Conservation (phyloP, 2,113 vertebrate species). For the Galeopterus variegatus region DNA sequence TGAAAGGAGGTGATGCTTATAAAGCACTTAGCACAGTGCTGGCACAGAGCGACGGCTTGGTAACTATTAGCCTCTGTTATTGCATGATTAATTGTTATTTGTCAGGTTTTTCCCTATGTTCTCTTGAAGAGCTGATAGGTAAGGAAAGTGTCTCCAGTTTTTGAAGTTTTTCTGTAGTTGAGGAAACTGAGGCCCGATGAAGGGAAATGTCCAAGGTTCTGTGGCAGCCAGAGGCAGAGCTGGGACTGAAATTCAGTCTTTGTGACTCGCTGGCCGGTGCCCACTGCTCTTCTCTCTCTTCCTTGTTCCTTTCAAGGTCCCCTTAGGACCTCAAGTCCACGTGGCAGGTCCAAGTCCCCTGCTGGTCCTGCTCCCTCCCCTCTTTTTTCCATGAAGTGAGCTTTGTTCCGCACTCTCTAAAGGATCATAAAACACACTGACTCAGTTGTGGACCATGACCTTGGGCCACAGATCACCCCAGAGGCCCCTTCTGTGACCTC, state of each 20-base stretch:
- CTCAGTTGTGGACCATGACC: background rate
- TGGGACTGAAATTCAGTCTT: background rate
- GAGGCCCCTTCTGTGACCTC: background rate
- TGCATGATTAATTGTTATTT: background rate
- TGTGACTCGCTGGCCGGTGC: background rate
- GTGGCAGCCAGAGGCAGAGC: background rate
- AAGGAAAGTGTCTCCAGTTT: fast-evolving
- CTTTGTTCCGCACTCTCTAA: background rate
- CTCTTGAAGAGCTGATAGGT: background rate
- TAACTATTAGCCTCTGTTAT: background rate
- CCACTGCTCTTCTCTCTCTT: fast-evolving
- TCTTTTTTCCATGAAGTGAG: background rate
- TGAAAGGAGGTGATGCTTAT: background rate
- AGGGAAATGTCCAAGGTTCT: background rate
- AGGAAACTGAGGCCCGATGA: background rate
- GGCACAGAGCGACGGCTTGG: background rate
- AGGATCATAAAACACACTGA: background rate
- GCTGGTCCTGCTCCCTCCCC: background rate
- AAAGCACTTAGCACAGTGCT: background rate
- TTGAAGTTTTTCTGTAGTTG: background rate
- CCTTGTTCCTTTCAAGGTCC: background rate
- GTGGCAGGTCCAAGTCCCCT: fast-evolving
- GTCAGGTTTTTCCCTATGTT: fast-evolving
- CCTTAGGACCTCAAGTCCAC: background rate
- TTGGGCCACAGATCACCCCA: background rate